Evolutionary conservation across 2,113 vertebrate species (phyloP), one percentile per base, ranked within the genome.

Genomic region (Delphinus delphis): DNA sequence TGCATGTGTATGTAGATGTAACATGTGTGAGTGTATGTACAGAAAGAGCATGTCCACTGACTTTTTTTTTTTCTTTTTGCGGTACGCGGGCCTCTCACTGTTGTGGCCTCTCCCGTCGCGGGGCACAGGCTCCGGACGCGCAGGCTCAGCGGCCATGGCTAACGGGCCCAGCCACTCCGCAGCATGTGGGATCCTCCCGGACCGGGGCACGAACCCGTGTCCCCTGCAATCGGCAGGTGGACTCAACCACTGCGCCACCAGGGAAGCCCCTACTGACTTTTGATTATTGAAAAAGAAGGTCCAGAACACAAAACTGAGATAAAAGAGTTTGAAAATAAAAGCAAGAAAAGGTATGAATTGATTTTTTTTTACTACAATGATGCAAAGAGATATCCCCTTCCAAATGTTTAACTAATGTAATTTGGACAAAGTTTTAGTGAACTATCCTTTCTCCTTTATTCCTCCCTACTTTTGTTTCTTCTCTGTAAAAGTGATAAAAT

Each of bases 271-370:
- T 47, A 73, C 20, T 77, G 82, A 55, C n/a, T 95, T 97, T 73
- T 68, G 8, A 74, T 58, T 67, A 2, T 31, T 92, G 17, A 50
- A 82, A 92, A 83, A 91, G 23, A 21, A 92, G 6, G 3, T 87
- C 47, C 18, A 77, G 96, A 95, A 90, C 17, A 90, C 65, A 71
- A 95, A 93, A 50, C 3, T 33, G 33, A 76, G n/a, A 67, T 96
- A 74, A 88, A 90, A 70, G 62, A 38, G 5, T 2, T 76, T 65
- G 53, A 90, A 96, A 93, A 74, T 62, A 67, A 71, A 83, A 5
- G 12, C 63, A 47, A n/a, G 36, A 85, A 67, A 68, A 73, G 9
- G 13, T n/a, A 18, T 38, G 13, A 76, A 50, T 23, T 65, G 17
- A 26, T 87, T 17, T 33, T 62, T 62, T 89, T 50, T 76, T 96